phyloP scores from a whole-genome alignment of 2,888 invertebrate genomes.

The Limenitis camilla region DNA sequence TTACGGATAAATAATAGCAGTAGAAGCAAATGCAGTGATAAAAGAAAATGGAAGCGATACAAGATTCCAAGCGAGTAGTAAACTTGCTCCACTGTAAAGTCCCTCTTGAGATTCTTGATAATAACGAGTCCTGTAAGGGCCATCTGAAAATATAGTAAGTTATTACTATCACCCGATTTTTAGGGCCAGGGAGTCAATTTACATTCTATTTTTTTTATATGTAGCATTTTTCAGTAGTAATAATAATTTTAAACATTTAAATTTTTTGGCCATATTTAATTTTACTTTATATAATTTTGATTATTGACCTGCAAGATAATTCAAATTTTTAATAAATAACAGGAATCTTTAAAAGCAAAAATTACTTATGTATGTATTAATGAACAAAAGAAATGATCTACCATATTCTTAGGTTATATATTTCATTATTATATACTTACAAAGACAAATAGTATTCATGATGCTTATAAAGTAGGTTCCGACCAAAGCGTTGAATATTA shows the following conservation, averaged over 20 bases:
- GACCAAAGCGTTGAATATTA: constrained; percentile 80
- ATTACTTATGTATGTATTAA: too few species aligned
- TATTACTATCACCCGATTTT: neutral
- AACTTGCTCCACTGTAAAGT: constrained; percentile 88
- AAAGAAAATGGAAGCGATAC: constrained; percentile 89
- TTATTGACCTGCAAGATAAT: too few species aligned
- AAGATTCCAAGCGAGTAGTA: constrained; percentile 86
- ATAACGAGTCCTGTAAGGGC: constrained; percentile 90
- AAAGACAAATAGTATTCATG: constrained; percentile 79
- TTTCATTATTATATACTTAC: constrained; percentile 73
- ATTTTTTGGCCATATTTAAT: too few species aligned
- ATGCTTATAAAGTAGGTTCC: constrained; percentile 81
- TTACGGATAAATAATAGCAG: constrained; percentile 84
- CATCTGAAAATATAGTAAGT: constrained; percentile 72
- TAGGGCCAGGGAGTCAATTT: too few species aligned
- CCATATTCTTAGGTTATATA: too few species aligned
- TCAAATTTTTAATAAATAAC: too few species aligned
- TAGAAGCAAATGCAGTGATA: constrained; percentile 80
- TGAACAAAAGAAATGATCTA: too few species aligned
- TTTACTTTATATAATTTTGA: too few species aligned
- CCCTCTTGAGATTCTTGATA: constrained; percentile 94
- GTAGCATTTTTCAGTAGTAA: neutral
- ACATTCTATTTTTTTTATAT: too few species aligned
- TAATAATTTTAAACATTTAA: neutral
- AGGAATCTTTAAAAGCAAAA: too few species aligned